Conservation (phyloP, 2,113 vertebrate species). For the Brachyhypopomus occidentalis region DNA sequence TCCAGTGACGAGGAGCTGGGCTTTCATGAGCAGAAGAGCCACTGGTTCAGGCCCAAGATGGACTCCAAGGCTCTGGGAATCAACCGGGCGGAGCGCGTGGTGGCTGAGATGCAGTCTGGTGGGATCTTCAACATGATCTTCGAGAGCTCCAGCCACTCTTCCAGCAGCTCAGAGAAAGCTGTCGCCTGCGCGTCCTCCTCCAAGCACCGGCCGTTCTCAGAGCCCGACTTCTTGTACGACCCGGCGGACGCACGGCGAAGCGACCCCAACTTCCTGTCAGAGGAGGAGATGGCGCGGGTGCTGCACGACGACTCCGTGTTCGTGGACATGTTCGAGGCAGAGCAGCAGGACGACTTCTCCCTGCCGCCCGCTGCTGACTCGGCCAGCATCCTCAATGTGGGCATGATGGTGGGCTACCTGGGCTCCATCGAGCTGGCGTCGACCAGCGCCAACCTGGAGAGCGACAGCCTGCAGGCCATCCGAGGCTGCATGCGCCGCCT, state of each 20-base stretch:
- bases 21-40: conserved; percentile 79
- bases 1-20: conserved; percentile 92
- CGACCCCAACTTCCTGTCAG: conserved; percentile 76
- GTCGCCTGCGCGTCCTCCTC: conserved; percentile 46
- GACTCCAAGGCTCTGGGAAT: conserved; percentile 92
- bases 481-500: conserved; percentile 96
- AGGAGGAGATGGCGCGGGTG: conserved; percentile 80
- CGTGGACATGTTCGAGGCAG: conserved; percentile 71
- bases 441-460: conserved; percentile 84
- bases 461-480: conserved; percentile 93
- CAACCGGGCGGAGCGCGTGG: conserved; percentile 91
- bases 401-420: conserved; percentile 95
- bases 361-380: conserved; percentile 45
- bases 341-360: conserved; percentile 73
- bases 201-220: conserved; percentile 69
- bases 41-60: conserved; percentile 80
- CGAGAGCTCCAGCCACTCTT: conserved; percentile 83
- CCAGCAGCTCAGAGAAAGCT: conserved; percentile 76
- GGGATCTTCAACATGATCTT: conserved; percentile 97
- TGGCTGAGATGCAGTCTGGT: conserved; percentile 94
- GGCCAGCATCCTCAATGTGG: conserved; percentile 89
- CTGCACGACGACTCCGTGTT: conserved; percentile 82
- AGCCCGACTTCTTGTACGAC: conserved; percentile 74
- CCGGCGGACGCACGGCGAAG: conserved; percentile 57
- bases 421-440: conserved; percentile 96